Evolutionary conservation across 2,888 invertebrate species (phyloP).

Genomic region (Monoplex corrugatus): DNA sequence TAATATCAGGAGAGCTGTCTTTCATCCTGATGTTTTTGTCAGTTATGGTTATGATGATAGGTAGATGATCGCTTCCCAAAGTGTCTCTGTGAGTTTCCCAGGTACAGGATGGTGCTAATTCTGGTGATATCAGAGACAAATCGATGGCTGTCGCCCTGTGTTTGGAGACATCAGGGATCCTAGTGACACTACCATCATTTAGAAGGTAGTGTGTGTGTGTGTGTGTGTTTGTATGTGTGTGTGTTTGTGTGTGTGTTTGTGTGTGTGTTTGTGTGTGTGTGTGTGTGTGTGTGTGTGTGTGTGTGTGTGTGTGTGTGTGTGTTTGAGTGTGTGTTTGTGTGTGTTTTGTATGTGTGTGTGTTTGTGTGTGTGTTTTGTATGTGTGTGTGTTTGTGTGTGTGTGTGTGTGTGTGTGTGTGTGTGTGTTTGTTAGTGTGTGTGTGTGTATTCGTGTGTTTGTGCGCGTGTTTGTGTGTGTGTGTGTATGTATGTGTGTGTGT

Average conservation of each 20-base stretch:
- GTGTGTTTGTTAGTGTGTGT: conserved; percentile 18
- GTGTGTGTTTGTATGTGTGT: neutral
- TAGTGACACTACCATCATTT: too few species aligned
- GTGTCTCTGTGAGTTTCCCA: too few species aligned
- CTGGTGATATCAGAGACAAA: too few species aligned
- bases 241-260: conserved; percentile 13
- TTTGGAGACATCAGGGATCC: too few species aligned
- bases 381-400: conserved; percentile 35
- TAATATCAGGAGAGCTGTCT: too few species aligned
- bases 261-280: conserved; percentile 27
- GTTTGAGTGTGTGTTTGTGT: neutral
- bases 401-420: conserved; percentile 36
- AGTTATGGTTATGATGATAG: too few species aligned
- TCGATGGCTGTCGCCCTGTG: too few species aligned
- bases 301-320: neutral
- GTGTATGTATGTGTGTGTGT: conserved; percentile 21
- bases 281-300: conserved; percentile 11
- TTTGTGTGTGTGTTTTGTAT: conserved; percentile 33
- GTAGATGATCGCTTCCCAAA: too few species aligned
- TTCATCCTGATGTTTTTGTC: too few species aligned
- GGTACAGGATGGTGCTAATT: too few species aligned
- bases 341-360: conserved; percentile 30
- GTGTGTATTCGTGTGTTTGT: neutral
- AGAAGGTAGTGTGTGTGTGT: conserved; percentile 2
- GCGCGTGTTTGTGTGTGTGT: neutral